phyloP scores from a whole-genome alignment of 2,888 invertebrate genomes.

The Napeogenes inachia region DNA sequence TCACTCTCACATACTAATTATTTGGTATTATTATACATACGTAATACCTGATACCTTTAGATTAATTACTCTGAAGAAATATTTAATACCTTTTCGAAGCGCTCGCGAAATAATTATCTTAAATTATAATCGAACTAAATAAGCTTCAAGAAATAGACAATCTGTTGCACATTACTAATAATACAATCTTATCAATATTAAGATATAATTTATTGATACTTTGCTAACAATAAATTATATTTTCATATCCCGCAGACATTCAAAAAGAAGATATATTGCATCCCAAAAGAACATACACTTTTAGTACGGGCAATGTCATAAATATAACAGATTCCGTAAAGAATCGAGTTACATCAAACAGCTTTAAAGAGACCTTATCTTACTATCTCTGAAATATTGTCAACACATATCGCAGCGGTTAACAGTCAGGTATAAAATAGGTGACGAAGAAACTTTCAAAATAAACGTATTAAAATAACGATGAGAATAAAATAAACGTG shows the following conservation, averaged over 20 bases:
- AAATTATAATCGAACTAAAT: too few relatives aligned
- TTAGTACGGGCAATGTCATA: constrained; percentile 41
- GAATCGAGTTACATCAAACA: constrained; percentile 68
- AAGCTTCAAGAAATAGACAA: too few relatives aligned
- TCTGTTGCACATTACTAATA: background rate
- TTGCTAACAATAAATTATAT: constrained; percentile 1
- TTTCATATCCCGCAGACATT: constrained; percentile 14
- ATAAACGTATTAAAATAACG: constrained; percentile 68
- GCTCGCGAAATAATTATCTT: too few relatives aligned
- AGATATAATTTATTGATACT: background rate
- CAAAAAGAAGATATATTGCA: constrained; percentile 26
- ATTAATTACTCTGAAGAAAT: too few relatives aligned
- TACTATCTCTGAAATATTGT: constrained; percentile 67
- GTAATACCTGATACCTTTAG: background rate
- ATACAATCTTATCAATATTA: background rate
- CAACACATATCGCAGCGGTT: constrained; percentile 57
- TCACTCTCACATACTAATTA: constrained; percentile 36
- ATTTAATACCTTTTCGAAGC: too few relatives aligned
- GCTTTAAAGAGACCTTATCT: constrained; percentile 68
- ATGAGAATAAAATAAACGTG: constrained; percentile 70
- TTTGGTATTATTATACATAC: background rate
- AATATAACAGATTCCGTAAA: constrained; percentile 58
- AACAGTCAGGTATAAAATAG: constrained; percentile 49
- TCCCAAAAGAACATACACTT: constrained; percentile 30
- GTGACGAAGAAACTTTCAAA: constrained; percentile 64